phyloP scores from a whole-genome alignment of 2,113 vertebrate genomes.

The Actenoides lindsayi region DNA sequence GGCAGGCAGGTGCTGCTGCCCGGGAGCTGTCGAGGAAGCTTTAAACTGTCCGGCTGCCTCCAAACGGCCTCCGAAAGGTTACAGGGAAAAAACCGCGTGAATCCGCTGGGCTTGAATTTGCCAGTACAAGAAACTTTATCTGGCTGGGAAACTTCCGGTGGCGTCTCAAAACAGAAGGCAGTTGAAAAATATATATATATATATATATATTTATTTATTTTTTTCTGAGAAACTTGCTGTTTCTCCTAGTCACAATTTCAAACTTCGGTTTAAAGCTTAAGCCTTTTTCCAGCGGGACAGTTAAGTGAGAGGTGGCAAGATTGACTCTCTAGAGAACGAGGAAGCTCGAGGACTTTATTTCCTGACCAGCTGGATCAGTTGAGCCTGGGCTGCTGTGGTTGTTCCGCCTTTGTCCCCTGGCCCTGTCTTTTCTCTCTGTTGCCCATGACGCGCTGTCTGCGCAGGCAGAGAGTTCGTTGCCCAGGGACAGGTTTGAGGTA shows the following conservation, averaged over 20 bases:
- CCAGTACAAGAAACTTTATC: accelerated
- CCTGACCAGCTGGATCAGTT: neutral
- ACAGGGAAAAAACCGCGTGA: accelerated
- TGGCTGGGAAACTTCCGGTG: neutral
- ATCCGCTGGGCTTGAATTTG: accelerated
- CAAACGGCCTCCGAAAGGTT: neutral
- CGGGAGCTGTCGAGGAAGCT: accelerated
- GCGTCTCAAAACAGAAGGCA: neutral
- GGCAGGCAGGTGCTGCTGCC: neutral
- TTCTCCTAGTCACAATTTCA: neutral
- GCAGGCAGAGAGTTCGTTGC: neutral
- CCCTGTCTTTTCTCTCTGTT: neutral
- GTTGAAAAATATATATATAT: neutral
- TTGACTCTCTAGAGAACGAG: neutral
- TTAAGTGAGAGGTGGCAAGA: neutral
- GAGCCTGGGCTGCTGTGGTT: neutral
- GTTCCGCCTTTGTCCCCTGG: neutral
- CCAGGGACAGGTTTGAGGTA: too few relatives aligned
- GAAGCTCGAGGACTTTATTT: neutral
- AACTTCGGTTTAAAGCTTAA: neutral
- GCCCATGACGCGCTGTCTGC: accelerated
- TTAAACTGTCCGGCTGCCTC: neutral
- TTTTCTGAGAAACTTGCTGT: accelerated
- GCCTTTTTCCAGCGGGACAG: neutral
- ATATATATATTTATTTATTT: too few relatives aligned